A percentile compares a stretch with the other conserved stretches of the same genome.
These are phyloP conservation scores for Origma solitaria DNA, from an alignment of 2,113 vertebrate species.

Conservation along the genomic window DNA sequence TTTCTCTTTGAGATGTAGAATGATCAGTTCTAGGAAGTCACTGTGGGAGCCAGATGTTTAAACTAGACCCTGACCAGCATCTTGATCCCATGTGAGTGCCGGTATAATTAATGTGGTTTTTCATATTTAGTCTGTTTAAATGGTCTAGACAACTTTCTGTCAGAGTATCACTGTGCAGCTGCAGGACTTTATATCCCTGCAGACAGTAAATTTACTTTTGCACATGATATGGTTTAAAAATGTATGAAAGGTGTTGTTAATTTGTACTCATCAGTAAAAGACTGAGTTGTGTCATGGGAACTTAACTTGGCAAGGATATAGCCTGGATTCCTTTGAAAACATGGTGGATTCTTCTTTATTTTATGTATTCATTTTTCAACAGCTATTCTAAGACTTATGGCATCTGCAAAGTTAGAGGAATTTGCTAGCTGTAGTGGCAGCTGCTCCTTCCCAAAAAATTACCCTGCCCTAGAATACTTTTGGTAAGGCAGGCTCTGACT, in stretches of 20 bases:
- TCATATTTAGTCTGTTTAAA: neutral
- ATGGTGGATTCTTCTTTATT: neutral
- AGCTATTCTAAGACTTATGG: neutral
- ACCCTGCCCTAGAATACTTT: neutral
- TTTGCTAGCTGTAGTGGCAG: neutral
- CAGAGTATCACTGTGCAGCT: neutral
- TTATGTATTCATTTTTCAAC: neutral
- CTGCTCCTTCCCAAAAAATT: neutral
- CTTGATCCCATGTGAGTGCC: neutral
- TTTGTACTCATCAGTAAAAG: neutral
- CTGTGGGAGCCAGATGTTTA: neutral
- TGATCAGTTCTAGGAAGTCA: neutral
- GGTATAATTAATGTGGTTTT: neutral
- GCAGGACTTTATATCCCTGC: neutral
- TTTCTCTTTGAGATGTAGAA: neutral
- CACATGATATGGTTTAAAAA: neutral
- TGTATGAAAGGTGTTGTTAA: neutral
- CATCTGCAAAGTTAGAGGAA: neutral
- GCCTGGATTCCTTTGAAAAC: neutral
- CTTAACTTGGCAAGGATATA: neutral
- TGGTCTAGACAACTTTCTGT: neutral
- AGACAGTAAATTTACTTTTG: neutral
- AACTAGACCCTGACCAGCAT: neutral
- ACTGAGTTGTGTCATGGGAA: neutral
- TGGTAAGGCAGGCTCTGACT: neutral